These are phyloP conservation scores for Lucinisca nassula DNA, from an alignment of 2,888 invertebrate species.

Conservation along the genomic window DNA sequence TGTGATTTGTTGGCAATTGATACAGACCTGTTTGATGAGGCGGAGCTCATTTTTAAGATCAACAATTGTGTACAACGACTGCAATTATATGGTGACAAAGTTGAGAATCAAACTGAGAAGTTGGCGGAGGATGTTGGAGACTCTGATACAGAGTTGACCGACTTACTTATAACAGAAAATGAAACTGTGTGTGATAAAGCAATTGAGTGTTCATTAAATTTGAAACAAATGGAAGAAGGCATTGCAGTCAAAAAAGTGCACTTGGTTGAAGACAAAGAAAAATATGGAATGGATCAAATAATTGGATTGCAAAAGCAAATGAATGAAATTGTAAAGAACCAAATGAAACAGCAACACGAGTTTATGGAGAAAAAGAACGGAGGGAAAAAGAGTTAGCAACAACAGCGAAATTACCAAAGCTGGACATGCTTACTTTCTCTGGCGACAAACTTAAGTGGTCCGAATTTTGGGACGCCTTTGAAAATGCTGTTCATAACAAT, in stretches of 20 bases:
- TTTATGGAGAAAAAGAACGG: constrained; percentile 5
- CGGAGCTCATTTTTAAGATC: not conserved
- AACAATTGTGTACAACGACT: not conserved
- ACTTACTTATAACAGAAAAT: not conserved
- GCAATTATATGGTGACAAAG: not conserved
- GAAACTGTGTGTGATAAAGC: not conserved
- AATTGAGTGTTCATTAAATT: not conserved
- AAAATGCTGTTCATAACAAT: constrained; percentile 28
- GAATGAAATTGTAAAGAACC: not conserved
- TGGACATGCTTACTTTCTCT: constrained; percentile 32
- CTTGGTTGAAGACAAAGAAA: not conserved
- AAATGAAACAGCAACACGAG: constrained; percentile 22
- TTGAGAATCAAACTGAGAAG: constrained; percentile 19
- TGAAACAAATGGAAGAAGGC: not conserved
- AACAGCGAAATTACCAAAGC: constrained; percentile 35
- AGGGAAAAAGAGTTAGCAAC: not conserved
- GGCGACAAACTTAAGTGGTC: constrained; percentile 32
- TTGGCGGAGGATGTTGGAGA: constrained; percentile 18
- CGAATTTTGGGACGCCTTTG: constrained; percentile 47
- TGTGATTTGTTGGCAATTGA: not conserved
- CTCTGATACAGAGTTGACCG: not conserved
- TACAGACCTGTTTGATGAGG: not conserved
- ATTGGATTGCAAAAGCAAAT: not conserved
- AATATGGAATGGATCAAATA: not conserved
- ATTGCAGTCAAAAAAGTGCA: not conserved